A percentile compares a stretch with the other conserved stretches of the same genome.
Evolutionary conservation across 1,140 invertebrate genomes (phyloP).

Genomic region (Triops cancriformis): DNA sequence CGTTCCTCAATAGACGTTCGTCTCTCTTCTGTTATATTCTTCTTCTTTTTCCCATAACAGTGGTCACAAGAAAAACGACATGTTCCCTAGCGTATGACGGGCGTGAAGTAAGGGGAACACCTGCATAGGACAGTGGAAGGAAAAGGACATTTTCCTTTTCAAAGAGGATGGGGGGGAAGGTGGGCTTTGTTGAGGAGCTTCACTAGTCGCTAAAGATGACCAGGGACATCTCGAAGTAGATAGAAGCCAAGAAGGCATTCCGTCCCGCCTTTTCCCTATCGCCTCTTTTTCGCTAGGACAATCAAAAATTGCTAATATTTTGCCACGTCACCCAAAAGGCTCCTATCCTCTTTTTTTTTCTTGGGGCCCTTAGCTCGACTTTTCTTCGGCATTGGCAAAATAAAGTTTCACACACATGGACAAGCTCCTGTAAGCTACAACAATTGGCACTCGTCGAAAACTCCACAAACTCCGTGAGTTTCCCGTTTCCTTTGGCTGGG

Average conservation of each 20-base stretch:
- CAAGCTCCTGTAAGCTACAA: neutral
- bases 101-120: neutral
- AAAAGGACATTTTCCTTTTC: neutral
- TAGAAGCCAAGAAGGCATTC: neutral
- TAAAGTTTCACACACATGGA: neutral
- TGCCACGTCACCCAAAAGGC: neutral
- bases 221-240: neutral
- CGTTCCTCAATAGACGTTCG: neutral
- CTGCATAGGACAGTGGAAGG: neutral
- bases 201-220: neutral
- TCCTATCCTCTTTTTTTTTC: neutral
- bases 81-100: neutral
- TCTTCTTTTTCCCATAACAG: neutral
- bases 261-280: neutral
- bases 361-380: too few relatives aligned
- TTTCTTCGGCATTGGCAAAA: neutral
- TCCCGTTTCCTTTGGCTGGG: neutral
- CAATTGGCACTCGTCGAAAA: neutral
- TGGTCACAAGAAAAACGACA: neutral
- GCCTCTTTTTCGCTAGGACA: neutral
- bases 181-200: neutral
- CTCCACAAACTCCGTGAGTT: neutral
- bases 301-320: constrained; percentile 11
- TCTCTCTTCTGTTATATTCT: neutral
- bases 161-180: neutral